Evolutionary conservation across 2,888 invertebrate species (phyloP), one percentile per base, ranked within the genome.

Genomic region (Spisula subtruncata): DNA sequence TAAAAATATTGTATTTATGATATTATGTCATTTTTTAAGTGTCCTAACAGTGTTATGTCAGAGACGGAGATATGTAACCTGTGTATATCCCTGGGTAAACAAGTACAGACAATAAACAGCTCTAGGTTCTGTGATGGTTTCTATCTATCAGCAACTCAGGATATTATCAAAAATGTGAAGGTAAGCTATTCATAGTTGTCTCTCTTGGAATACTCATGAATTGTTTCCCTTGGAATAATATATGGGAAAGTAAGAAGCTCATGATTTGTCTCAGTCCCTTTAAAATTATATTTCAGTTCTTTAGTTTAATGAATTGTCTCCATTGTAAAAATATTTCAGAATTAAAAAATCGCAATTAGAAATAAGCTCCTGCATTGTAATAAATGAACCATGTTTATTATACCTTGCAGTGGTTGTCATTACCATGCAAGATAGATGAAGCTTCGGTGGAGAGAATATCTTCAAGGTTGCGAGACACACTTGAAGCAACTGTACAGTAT

Each of bases 71-170:
- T 91, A 5, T 54, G 14, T 16, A 25, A 20, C 4, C 79, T 84
- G 20, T 32, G 80, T 29, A 41, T n/a, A 41, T 25, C 79, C 18
- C n/a, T 18, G 6, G 92, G 92, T n/a, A 51, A 79, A 60, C 91
- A 86, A 12, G 87, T 94, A 0, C 20, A 41, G 14, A 29, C 35
- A 20, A 91, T 94, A 25, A 83, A 84, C 4, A 94, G 93, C 86
- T 94, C 94, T 0, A 88, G 90, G 54, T 93, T 94, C 82, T 94
- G 94, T 93, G 87, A 92, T 83, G 92, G 91, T n/a, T 86, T 90
- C 66, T 86, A 92, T 20, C 48, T 94, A n/a, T 88, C 90, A 14
- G 87, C 88, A 66, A 84, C 89, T 29, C 89, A 93, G 16, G 92
- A 93, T 75, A 86, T 93, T n/a, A 81, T 92, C 20, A 32, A 88